Evolutionary conservation across 2,113 vertebrate species (phyloP).

Genomic region (Syngnathus typhle): DNA sequence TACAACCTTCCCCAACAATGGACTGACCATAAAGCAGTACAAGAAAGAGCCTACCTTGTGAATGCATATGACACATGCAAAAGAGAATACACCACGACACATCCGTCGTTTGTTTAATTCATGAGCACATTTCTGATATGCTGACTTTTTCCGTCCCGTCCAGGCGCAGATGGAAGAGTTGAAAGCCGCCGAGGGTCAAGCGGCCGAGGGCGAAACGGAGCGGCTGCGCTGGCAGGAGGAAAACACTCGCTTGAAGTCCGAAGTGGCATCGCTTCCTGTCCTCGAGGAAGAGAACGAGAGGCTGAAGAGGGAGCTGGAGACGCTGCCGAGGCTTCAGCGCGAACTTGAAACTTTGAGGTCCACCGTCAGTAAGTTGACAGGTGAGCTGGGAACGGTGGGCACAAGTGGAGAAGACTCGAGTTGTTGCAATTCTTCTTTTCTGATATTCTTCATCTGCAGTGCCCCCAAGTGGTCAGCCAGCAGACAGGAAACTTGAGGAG

Average conservation of each 20-base stretch:
- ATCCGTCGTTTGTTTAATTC: too few species aligned
- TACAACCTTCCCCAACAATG: too few species aligned
- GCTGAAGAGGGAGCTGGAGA: constrained; percentile 66
- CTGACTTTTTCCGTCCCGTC: background rate
- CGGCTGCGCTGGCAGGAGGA: constrained; percentile 54
- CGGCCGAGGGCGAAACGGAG: constrained; percentile 54
- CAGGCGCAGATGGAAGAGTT: constrained; percentile 52
- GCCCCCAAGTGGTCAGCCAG: constrained; percentile 47
- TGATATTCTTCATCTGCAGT: constrained; percentile 2
- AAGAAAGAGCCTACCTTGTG: too few species aligned
- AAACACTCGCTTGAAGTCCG: constrained; percentile 65
- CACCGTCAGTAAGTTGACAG: constrained; percentile 58
- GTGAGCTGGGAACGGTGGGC: constrained; percentile 22
- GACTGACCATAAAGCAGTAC: too few species aligned
- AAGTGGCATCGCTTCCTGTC: constrained; percentile 58
- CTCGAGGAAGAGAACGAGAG: constrained; percentile 66
- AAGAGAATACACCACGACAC: too few species aligned
- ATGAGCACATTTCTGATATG: background rate
- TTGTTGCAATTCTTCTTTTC: constrained; percentile 16
- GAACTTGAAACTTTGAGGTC: constrained; percentile 74
- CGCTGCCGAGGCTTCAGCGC: constrained; percentile 62
- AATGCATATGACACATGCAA: too few species aligned
- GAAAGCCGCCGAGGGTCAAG: constrained; percentile 48
- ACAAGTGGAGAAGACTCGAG: background rate
- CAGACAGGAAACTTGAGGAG: constrained; percentile 25